Evolutionary conservation across 2,888 invertebrate genomes (phyloP), one percentile per base, ranked within the genome.

Genomic region (Tyria jacobaeae): DNA sequence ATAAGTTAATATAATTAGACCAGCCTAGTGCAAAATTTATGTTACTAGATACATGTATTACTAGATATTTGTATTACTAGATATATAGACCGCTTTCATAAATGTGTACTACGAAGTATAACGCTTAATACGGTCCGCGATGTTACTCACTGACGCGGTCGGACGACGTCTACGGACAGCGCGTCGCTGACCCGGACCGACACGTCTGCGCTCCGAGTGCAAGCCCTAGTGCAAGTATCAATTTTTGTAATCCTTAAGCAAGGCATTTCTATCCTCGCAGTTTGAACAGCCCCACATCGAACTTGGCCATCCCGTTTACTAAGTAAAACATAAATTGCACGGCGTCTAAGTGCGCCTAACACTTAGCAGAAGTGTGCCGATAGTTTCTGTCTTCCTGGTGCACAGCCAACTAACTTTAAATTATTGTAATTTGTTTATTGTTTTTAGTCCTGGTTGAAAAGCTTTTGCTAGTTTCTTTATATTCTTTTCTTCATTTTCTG

Each of bases 281-380:
- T 53, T 56, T 67, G 60, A 39, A 55, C 39, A 24, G 63, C 67
- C 61, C n/a, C 6, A 62, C 64, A 57, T 17, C 48, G 44, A 70
- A 70, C 57, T 72, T 72, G 61, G 67, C 68, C 67, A 68, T 75
- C 66, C 64, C 67, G 76, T 76, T 76, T 76, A 66, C 74, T 76
- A 76, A 76, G 76, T 76, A 76, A 76, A 74, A 72, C 76, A 76
- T 76, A 76, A 76, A 76, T 76, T 76, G 76, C 66, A 61, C 70
- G 58, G 54, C 63, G 68, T 76, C 68, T 76, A 76, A 76, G 76
- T 76, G 76, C 76, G 74, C 60, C 62, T 66, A 70, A 74, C 76
- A 76, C 76, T 76, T 76, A 76, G 68, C 58, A 51, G 62, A 52
- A 72, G 76, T 74, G 68, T 74, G 65, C 76, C 72, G 68, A 72